These are phyloP conservation scores for Lagodon rhomboides DNA, from an alignment of 2,797 vertebrate genomes.

Conservation along the genomic window DNA sequence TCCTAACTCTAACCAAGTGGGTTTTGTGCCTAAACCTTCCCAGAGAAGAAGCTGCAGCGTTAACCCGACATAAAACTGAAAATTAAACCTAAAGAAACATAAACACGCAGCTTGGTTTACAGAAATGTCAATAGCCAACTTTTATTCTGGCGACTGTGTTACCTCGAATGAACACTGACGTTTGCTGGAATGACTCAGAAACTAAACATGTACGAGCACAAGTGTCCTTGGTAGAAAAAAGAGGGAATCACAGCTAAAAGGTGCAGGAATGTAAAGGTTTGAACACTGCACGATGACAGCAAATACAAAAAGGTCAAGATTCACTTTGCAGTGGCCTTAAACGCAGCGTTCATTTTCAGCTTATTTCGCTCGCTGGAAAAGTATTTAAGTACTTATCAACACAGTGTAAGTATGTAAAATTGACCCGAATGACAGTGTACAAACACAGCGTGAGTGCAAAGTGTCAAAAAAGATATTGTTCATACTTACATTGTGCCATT, in stretches of 20 bases:
- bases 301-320: constrained; percentile 40
- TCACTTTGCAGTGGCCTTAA: constrained; percentile 43
- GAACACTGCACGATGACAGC: constrained; percentile 53
- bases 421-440: constrained; percentile 40
- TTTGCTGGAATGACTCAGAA: constrained; percentile 63
- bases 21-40: no score
- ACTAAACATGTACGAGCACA: constrained; percentile 29
- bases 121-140: no score
- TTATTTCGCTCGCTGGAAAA: constrained; percentile 31
- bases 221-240: constrained; percentile 42
- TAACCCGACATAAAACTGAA: no score
- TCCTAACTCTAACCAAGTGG: no score
- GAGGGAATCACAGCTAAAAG: constrained; percentile 53
- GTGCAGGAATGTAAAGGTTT: constrained; percentile 56
- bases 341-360: constrained; percentile 34
- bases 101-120: no score
- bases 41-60: no score
- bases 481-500: constrained; percentile 67
- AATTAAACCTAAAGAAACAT: no score
- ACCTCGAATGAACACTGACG: constrained; percentile 33
- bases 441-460: constrained; percentile 68
- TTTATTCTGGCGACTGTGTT: no score
- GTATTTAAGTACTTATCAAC: constrained; percentile 55
- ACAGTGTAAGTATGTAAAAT: constrained; percentile 50
- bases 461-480: constrained; percentile 37